phyloP scores from a whole-genome alignment of 2,113 vertebrate species.

The Pelecanoides urinatrix region DNA sequence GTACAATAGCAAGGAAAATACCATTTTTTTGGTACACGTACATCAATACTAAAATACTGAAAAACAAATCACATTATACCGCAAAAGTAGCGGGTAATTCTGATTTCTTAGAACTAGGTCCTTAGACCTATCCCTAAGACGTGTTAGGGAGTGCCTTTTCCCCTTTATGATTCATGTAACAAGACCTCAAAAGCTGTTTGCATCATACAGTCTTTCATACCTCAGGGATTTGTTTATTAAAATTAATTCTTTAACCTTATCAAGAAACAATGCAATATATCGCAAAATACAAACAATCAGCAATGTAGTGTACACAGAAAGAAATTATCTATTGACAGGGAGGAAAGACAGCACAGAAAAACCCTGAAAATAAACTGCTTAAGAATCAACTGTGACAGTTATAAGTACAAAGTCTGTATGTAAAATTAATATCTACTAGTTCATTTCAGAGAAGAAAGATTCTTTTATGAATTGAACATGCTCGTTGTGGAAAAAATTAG shows the following conservation, averaged over 20 bases:
- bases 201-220: neutral
- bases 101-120: neutral
- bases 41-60: neutral
- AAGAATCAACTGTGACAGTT: neutral
- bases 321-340: neutral
- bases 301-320: neutral
- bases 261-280: neutral
- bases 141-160: neutral
- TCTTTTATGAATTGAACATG: neutral
- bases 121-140: neutral
- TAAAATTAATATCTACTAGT: neutral
- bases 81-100: neutral
- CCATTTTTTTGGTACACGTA: accelerated
- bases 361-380: neutral
- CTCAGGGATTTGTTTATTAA: neutral
- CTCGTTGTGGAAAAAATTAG: neutral
- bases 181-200: neutral
- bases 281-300: neutral
- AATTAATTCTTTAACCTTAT: neutral
- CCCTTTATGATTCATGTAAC: neutral
- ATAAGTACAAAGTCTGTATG: neutral
- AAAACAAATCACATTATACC: neutral
- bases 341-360: neutral
- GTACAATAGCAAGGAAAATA: neutral
- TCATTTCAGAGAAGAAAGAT: neutral